Conservation (phyloP, 2,113 vertebrate species). For the Pholis gunnellus region DNA sequence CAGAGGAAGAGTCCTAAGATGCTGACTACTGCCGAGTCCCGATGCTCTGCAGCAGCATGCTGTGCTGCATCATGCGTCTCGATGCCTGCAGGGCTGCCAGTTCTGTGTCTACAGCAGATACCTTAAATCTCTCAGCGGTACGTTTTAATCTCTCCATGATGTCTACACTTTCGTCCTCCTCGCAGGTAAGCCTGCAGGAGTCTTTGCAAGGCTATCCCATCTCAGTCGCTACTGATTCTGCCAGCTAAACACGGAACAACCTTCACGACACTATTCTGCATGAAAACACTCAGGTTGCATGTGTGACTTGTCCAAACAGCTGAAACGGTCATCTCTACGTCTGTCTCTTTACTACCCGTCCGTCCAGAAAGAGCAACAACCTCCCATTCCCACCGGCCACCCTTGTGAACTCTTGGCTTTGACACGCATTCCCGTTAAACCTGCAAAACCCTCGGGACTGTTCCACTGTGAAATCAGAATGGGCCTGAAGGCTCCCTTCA, state of each 20-base stretch:
- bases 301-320: neutral
- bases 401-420: neutral
- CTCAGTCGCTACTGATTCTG: neutral
- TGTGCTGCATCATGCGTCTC: neutral
- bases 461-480: constrained; percentile 13
- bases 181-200: neutral
- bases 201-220: neutral
- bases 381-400: neutral
- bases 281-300: neutral
- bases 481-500: neutral
- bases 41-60: neutral
- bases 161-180: neutral
- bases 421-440: constrained; percentile 25
- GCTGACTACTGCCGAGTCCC: constrained; percentile 9
- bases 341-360: neutral
- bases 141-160: neutral
- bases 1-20: neutral
- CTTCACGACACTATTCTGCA: neutral
- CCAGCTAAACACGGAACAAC: neutral
- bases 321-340: neutral
- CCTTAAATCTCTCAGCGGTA: neutral
- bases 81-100: constrained; percentile 7
- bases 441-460: constrained; percentile 1
- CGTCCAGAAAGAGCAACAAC: neutral
- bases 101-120: constrained; percentile 12